Conservation (phyloP, 2,888 invertebrate genomes). For the Ectemnius lituratus region DNA sequence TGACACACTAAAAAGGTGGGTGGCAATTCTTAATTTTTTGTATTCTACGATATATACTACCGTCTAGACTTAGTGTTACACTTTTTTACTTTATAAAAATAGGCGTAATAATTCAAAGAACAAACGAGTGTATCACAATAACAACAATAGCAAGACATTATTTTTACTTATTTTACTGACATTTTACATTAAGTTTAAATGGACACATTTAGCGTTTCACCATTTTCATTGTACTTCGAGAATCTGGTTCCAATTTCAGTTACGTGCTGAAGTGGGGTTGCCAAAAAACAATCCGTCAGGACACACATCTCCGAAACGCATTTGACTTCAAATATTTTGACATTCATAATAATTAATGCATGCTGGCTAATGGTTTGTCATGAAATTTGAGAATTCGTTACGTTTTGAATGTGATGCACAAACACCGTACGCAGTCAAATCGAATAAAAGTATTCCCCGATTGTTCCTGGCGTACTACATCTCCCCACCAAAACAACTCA, state of each 20-base stretch:
- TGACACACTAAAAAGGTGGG: no score
- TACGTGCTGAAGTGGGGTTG: background rate
- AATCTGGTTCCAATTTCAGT: background rate
- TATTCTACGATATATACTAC: no score
- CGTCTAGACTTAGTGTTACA: no score
- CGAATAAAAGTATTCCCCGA: constrained; percentile 8
- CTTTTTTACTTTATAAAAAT: no score
- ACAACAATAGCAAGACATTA: no score
- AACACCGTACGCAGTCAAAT: constrained; percentile 12
- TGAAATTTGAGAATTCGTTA: constrained; percentile 39
- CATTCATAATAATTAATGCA: constrained; percentile 45
- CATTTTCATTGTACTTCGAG: background rate
- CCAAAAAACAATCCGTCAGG: background rate
- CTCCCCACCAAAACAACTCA: constrained; percentile 7
- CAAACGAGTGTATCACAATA: no score
- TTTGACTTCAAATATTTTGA: constrained; percentile 3
- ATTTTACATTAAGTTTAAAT: background rate
- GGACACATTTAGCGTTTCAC: background rate
- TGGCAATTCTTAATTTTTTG: no score
- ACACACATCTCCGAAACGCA: background rate
- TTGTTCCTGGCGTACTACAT: constrained; percentile 12
- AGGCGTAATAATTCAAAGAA: no score
- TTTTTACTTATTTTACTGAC: no score
- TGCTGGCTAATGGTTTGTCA: constrained; percentile 48
- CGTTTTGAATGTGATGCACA: constrained; percentile 39